Evolutionary conservation across 2,888 invertebrate species (phyloP), one percentile per base, ranked within the genome.

Genomic region (Dorcus hopei): DNA sequence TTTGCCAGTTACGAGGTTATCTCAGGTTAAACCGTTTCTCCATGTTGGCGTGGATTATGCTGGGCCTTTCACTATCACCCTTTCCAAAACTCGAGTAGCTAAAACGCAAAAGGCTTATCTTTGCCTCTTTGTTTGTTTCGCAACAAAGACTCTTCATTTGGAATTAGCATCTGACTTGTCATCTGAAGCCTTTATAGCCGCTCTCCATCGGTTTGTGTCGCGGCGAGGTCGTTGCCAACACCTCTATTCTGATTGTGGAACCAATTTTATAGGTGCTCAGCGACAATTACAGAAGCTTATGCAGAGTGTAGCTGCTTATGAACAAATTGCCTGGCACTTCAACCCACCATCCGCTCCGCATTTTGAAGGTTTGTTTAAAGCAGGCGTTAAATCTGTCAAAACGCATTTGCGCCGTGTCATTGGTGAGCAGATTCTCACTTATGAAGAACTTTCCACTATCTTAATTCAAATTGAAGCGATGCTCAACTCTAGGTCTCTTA

Each of bases 31-130:
- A 52, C 56, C 65, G 7, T 66, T 67, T 49, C 16, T 8, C 5
- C 59, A 62, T 33, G 39, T 58, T 5, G 64, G 60, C 58, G 14
- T 67, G 14, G 66, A 67, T 41, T 66, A 52, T 52, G 63, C 49
- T 3, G 64, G 65, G 2, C 60, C 64, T 9, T 61, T 58, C 43
- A 53, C 54, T 7, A 49, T 59, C 41, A 47, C 54, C 38, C 9
- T 58, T 59, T 6, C 43, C 57, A 61, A 62, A 60, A 6, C 38
- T 43, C 14, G 60, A 45, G 56, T 54, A 26, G 8, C 57, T 23
- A 50, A 68, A 65, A 65, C 63, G 8, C 19, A 65, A 0, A 64
- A 65, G 33, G 9, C 70, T 9, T 71, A 70, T 50, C 59, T 69
- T 14, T 14, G 14, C 14, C 14, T 14, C 14, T 14, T 14, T 14